These are phyloP conservation scores for Drosophila fungiperda DNA, from an alignment of 2,888 invertebrate genomes.

Conservation along the genomic window DNA sequence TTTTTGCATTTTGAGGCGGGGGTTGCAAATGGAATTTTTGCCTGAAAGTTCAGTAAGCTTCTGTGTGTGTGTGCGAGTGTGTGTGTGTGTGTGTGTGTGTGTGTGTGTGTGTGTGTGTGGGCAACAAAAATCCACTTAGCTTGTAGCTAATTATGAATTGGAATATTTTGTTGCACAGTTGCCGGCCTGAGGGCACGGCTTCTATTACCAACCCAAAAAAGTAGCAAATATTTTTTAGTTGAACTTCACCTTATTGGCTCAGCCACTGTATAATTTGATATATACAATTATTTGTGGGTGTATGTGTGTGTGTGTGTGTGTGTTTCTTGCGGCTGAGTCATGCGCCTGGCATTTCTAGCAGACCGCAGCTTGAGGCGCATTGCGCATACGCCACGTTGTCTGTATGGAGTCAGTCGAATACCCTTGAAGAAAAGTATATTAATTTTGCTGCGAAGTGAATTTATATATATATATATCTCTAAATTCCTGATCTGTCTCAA, in stretches of 20 bases:
- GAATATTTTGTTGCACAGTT: slow-evolving; percentile 22
- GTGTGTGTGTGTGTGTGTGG: slow-evolving; percentile 38
- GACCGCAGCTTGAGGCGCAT: slow-evolving; percentile 15
- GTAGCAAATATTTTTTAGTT: slow-evolving; percentile 48
- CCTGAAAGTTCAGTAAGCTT: slow-evolving; percentile 62
- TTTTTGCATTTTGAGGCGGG: slow-evolving; percentile 75
- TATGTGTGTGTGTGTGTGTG: slow-evolving; percentile 8
- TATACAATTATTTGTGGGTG: background rate
- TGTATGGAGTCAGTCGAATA: slow-evolving; percentile 6
- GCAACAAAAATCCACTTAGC: slow-evolving; percentile 51
- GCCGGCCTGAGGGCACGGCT: slow-evolving; percentile 62
- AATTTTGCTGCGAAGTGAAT: background rate
- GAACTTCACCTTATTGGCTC: slow-evolving; percentile 72
- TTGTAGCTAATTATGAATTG: slow-evolving; percentile 63
- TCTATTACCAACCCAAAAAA: slow-evolving; percentile 44
- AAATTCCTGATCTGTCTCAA: background rate
- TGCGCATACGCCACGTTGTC: slow-evolving; percentile 42
- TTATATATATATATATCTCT: background rate
- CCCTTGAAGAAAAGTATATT: background rate
- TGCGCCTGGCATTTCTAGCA: slow-evolving; percentile 48
- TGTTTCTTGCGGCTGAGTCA: slow-evolving; percentile 52
- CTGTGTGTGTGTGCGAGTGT: slow-evolving; percentile 10
- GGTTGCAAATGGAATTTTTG: slow-evolving; percentile 73
- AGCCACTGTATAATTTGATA: background rate
- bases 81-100: slow-evolving; percentile 28